A percentile compares a stretch with the other conserved stretches of the same genome.
Conservation (phyloP, 2,888 invertebrate species). For the Eristalis pertinax region DNA sequence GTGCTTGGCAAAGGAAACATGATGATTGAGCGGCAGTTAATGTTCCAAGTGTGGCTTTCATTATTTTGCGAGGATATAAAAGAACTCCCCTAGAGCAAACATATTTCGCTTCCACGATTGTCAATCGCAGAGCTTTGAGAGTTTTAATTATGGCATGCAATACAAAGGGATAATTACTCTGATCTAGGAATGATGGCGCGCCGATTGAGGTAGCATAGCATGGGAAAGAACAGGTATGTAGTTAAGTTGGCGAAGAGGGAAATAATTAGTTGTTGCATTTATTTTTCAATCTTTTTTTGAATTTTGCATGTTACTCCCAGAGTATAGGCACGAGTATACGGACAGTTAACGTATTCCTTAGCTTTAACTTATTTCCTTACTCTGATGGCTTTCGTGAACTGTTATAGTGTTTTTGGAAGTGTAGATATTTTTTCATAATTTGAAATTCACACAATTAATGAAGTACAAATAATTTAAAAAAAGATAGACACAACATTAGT, state of each 20-base stretch:
- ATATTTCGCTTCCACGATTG: slow-evolving; percentile 56
- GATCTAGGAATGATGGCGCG: neutral
- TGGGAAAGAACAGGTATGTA: neutral
- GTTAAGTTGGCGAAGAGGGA: neutral
- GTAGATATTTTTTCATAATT: no score
- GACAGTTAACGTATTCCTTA: no score
- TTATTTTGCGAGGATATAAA: slow-evolving; percentile 55
- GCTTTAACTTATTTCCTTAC: no score
- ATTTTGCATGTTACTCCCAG: neutral
- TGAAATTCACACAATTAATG: no score
- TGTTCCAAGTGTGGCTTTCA: slow-evolving; percentile 70
- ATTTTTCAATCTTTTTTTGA: neutral
- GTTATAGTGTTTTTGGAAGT: no score
- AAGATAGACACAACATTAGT: no score
- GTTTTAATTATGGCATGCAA: slow-evolving; percentile 59
- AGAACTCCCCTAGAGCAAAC: slow-evolving; percentile 35
- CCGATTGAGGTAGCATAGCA: neutral
- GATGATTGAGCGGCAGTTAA: slow-evolving; percentile 72
- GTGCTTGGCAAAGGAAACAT: neutral
- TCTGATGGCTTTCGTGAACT: no score
- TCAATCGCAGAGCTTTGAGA: slow-evolving; percentile 53
- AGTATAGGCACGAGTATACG: no score
- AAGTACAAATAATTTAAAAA: no score
- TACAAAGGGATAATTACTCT: slow-evolving; percentile 41
- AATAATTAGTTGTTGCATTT: neutral